Conservation (phyloP, 2,888 invertebrate species). For the Pilophorus perplexus region DNA sequence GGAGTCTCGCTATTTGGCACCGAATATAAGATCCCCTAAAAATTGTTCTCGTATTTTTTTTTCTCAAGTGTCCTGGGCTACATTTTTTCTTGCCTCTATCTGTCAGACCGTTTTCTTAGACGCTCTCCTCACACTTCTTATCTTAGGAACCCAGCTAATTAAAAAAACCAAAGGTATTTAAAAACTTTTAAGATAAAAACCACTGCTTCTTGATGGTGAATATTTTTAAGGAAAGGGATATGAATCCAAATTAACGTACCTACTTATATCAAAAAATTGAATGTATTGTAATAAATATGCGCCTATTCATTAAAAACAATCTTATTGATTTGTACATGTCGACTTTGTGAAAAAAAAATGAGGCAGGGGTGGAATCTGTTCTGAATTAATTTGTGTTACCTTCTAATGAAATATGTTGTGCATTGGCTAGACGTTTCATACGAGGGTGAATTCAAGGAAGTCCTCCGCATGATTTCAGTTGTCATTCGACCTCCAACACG, state of each 20-base stretch:
- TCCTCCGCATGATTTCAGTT: no score
- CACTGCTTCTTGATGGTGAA: slow-evolving; percentile 10
- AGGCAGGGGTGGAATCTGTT: background rate
- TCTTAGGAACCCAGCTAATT: background rate
- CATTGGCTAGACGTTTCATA: no score
- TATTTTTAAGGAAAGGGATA: slow-evolving; percentile 5
- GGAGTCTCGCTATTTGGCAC: no score
- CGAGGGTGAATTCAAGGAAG: no score
- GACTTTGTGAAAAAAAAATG: background rate
- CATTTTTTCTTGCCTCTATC: no score
- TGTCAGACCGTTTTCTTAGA: no score
- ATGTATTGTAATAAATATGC: slow-evolving; percentile 3
- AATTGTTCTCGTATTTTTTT: background rate
- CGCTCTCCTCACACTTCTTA: no score
- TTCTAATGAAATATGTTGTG: no score
- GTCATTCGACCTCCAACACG: no score
- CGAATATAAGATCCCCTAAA: background rate
- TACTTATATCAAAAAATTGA: slow-evolving; percentile 13
- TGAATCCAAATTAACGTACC: background rate
- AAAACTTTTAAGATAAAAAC: background rate
- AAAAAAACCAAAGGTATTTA: background rate
- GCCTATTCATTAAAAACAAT: background rate
- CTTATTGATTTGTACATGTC: background rate
- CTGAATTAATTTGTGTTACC: background rate
- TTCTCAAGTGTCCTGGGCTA: no score